Percentiles rank a stretch among this genome's conserved stretches.
Evolutionary conservation across 2,888 invertebrate genomes (phyloP).

Genomic region (Siphonodentalium dalli): DNA sequence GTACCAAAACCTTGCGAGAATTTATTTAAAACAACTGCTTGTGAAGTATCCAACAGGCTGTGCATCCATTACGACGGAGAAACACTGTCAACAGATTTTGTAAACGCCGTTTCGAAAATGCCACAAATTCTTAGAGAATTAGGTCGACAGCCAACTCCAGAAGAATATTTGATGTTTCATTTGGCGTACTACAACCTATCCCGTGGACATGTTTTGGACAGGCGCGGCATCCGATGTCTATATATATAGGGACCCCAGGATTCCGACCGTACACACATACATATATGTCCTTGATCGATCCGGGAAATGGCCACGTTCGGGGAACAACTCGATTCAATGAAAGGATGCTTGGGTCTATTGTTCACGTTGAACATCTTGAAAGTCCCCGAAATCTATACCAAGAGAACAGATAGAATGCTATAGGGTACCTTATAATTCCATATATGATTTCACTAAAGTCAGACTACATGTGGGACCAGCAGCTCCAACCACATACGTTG

Average conservation of each 20-base stretch:
- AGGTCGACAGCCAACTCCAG: conserved; percentile 29
- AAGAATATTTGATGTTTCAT: conserved; percentile 33
- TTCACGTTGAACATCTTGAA: conserved; percentile 45
- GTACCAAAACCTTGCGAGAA: conserved; percentile 21
- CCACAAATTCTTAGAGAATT: conserved; percentile 26
- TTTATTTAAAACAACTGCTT: conserved; percentile 12
- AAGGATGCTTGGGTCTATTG: conserved; percentile 42
- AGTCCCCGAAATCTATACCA: conserved; percentile 32
- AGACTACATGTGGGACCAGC: conserved; percentile 38
- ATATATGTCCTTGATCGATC: conserved; percentile 12
- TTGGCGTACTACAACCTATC: conserved; percentile 27
- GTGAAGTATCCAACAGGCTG: conserved; percentile 20
- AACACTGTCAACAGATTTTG: conserved; percentile 19
- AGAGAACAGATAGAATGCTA: conserved; percentile 38
- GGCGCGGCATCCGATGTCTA: conserved; percentile 21
- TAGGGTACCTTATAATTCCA: conserved; percentile 37
- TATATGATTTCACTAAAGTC: conserved; percentile 38
- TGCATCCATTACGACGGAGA: conserved; percentile 31
- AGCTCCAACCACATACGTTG: conserved; percentile 40
- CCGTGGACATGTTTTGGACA: conserved; percentile 14
- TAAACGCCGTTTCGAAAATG: conserved; percentile 27
- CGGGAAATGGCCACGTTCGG: conserved; percentile 21
- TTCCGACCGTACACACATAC: conserved; percentile 31
- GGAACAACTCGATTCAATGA: conserved; percentile 39
- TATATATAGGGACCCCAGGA: conserved; percentile 40